Evolutionary conservation across 2,888 invertebrate species (phyloP), one percentile per base, ranked within the genome.

Genomic region (Drosophila kokeensis): DNA sequence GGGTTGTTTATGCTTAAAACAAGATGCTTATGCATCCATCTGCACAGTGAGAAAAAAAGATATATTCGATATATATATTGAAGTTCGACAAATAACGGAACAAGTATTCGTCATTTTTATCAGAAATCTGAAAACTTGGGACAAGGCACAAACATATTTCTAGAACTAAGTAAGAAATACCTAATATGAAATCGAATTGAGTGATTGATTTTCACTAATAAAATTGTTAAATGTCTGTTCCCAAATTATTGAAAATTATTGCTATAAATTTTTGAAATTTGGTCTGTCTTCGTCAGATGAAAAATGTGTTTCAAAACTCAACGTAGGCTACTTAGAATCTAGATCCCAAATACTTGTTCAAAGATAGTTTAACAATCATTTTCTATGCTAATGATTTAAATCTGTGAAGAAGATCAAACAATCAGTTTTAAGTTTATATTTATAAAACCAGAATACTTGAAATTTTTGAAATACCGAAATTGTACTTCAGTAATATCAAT

Each of bases 1-100:
- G 78, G 74, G 69, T 63, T 77, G 66, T 72, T 75, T 81, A 77
- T 85, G 81, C 83, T 79, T 73, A 84, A 84, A 83, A 72, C 57
- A 30, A 63, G 40, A 63, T 60, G 30, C 45, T 15, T 45, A 24
- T 45, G 45, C 45, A 55, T 79, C 49, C 54, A 58, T 55, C 21
- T 49, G 13, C 38, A 55, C 55, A 4, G 24, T 24, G 45, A 45
- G 15, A 24, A 15, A 13, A 29, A 27, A 0, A n/a, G 6, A 38
- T 21, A 18, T 24, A 34, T 3, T 18, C 4, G 15, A 18, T n/a
- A n/a, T n/a, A n/a, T n/a, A n/a, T n/a, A n/a, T 27, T 4, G 2
- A 18, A 36, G 24, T 18, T 6, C 24, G 21, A 24, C 45, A 45
- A 45, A 24, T 4, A 15, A 21, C 7, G 21, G 13, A 45, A 21